Conservation (phyloP, 2,113 vertebrate species). For the Burhinus bistriatus region DNA sequence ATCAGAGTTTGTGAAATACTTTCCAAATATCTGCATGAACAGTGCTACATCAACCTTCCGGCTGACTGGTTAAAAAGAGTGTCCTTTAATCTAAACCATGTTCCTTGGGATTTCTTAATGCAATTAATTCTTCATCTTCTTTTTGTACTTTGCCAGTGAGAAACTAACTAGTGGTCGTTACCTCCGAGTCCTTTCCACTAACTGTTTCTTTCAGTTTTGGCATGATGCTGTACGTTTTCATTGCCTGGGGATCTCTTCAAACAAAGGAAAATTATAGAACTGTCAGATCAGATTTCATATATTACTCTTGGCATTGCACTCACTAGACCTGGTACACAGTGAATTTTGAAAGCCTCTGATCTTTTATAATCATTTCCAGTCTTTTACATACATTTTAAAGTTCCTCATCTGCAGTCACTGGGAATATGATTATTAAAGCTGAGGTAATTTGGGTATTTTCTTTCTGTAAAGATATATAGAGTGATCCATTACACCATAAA, state of each 20-base stretch:
- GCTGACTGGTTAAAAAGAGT: background rate
- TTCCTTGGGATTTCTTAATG: background rate
- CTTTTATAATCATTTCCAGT: slow-evolving; percentile 45
- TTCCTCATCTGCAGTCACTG: background rate
- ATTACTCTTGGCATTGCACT: slow-evolving; percentile 14
- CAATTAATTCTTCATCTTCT: background rate
- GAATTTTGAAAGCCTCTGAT: slow-evolving; percentile 46
- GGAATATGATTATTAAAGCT: slow-evolving; percentile 3
- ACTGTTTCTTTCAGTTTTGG: slow-evolving; percentile 6
- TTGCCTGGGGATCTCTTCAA: slow-evolving; percentile 5
- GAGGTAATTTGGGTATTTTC: slow-evolving; percentile 20
- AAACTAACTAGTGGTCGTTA: background rate
- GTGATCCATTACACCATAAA: slow-evolving; percentile 3
- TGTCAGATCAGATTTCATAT: slow-evolving; percentile 34
- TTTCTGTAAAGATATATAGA: background rate
- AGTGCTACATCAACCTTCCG: slow-evolving; percentile 25
- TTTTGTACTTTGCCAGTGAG: background rate
- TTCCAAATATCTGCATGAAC: slow-evolving; percentile 51
- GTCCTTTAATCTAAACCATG: slow-evolving; percentile 42
- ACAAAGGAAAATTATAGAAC: slow-evolving; percentile 34
- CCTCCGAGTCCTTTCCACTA: background rate
- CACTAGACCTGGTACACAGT: background rate
- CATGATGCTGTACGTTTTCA: background rate
- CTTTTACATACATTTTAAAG: background rate
- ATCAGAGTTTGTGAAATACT: background rate